These are phyloP conservation scores for Cenopis cana DNA, from an alignment of 2,888 invertebrate genomes.

Conservation along the genomic window DNA sequence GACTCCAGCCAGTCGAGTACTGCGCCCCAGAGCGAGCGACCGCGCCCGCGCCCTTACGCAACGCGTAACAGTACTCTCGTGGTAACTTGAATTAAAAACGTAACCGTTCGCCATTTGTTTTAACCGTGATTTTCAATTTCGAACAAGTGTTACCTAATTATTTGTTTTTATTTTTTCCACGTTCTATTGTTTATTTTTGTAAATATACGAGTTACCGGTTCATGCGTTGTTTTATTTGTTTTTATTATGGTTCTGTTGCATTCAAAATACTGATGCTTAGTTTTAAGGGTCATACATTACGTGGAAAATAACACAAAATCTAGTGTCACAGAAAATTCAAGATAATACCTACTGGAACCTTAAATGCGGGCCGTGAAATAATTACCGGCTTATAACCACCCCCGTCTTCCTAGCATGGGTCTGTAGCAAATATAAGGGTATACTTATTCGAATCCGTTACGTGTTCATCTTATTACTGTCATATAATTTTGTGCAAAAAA, in stretches of 20 bases:
- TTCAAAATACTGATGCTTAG: neutral
- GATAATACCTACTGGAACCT: too few relatives aligned
- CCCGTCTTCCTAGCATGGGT: too few relatives aligned
- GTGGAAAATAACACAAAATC: too few relatives aligned
- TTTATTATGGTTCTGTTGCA: neutral
- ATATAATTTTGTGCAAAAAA: too few relatives aligned
- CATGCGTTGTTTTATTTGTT: neutral
- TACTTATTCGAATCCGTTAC: too few relatives aligned
- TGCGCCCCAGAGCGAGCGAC: constrained; percentile 26
- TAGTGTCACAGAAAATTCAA: too few relatives aligned
- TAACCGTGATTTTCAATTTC: neutral
- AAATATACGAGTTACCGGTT: neutral
- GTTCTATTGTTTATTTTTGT: neutral
- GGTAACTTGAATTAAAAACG: constrained; percentile 21
- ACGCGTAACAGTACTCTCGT: constrained; percentile 21
- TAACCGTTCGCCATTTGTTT: constrained; percentile 6
- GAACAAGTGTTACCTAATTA: neutral
- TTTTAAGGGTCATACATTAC: too few relatives aligned
- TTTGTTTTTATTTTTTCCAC: neutral
- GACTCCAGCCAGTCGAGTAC: constrained; percentile 11
- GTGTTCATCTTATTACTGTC: too few relatives aligned
- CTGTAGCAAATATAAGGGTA: too few relatives aligned
- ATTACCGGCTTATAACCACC: too few relatives aligned
- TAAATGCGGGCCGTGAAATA: too few relatives aligned
- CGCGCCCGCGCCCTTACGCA: constrained; percentile 9